Evolutionary conservation across 1,140 invertebrate species (phyloP), one percentile per base, ranked within the genome.

Genomic region (Hycleus cichorii): DNA sequence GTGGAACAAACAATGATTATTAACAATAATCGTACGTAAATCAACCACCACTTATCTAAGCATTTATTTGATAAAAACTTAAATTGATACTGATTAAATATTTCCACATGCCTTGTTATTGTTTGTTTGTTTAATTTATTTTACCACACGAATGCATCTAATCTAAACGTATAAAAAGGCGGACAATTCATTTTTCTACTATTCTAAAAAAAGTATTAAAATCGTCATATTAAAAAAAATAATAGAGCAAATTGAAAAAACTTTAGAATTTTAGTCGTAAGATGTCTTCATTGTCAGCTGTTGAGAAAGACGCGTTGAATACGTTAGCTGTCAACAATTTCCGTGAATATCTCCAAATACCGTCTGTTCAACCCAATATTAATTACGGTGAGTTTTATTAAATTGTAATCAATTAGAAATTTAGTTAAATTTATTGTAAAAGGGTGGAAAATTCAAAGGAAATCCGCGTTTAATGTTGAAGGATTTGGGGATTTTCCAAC

Each of bases 321-420:
- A 71, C 81, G 69, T 77, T 78, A 71, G 85, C 88, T 66, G 81
- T 91, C 44, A 79, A 82, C 43, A 86, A 85, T 66, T 93, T 93
- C 70, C 78, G 84, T 24, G 82, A 90, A 66, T 93, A 93, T 75
- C 73, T 93, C 25, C 75, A 81, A 59, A 89, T 93, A 45, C 85
- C 89, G 1, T 87, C 86, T 26, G 87, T 91, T 0, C 91, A 93
- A 63, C 91, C 91, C 0, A 74, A 89, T 71, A 77, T 90, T 24
- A 79, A 93, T 78, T 91, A 94, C 78, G 83, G 87, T 90, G 77
- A 83, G 80, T 70, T 12, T 51, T 49, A 49, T 44, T 57, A 39
- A 46, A 60, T 10, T 39, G 43, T 55, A 46, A 12, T 48, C 57
- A n/a, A 56, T 27, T 18, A 45, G 52, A 56, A 51, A 55, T 18